Conservation (phyloP, 1,140 invertebrate genomes). For the Dendrolimus kikuchii region DNA sequence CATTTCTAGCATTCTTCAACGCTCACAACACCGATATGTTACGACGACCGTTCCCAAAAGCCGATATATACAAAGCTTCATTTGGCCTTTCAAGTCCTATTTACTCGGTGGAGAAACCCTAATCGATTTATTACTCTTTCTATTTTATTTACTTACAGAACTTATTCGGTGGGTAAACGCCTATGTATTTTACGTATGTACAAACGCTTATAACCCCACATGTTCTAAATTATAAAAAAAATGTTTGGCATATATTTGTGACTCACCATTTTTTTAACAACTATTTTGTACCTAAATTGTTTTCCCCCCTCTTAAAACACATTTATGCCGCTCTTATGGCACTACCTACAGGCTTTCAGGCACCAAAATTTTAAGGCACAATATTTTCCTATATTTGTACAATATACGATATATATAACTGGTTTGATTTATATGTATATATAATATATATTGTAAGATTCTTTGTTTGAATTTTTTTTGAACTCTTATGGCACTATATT, state of each 20-base stretch:
- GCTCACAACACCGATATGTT: too few species aligned
- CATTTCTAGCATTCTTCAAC: too few species aligned
- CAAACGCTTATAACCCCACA: conserved; percentile 32
- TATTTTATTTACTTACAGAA: conserved; percentile 31
- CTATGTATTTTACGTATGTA: conserved; percentile 47
- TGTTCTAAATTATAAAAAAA: conserved; percentile 29
- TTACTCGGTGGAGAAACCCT: conserved; percentile 45
- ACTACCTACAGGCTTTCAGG: conserved; percentile 35
- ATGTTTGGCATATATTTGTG: conserved; percentile 65
- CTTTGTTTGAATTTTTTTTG: conserved; percentile 14
- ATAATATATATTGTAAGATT: conserved; percentile 12
- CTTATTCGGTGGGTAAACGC: conserved; percentile 50
- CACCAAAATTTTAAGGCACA: conserved; percentile 55
- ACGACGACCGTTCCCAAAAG: conserved; percentile 7
- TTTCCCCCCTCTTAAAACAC: conserved; percentile 14
- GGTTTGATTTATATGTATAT: conserved; percentile 3
- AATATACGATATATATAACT: conserved; percentile 6
- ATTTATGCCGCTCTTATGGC: conserved; percentile 41
- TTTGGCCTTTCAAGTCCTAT: conserved; percentile 58
- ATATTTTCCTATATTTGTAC: conserved; percentile 16
- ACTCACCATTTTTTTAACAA: conserved; percentile 36
- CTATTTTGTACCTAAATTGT: conserved; percentile 38
- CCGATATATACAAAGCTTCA: conserved; percentile 55
- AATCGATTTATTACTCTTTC: background rate
- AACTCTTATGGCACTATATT: conserved; percentile 49